Evolutionary conservation across 2,797 vertebrate species (phyloP).

Genomic region (Acridotheres tristis): DNA sequence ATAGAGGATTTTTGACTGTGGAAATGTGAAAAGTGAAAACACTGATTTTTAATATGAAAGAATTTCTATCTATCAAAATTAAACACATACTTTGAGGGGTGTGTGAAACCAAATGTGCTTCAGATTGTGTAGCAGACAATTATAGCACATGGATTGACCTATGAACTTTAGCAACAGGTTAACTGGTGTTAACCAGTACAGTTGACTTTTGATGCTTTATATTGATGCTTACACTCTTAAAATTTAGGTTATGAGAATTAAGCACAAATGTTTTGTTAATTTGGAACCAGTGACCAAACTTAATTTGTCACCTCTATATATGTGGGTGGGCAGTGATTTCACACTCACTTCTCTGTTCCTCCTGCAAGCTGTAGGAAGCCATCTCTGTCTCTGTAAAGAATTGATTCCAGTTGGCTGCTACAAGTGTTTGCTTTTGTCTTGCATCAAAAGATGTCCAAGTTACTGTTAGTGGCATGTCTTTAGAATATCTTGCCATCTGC

Average conservation of each 20-base stretch:
- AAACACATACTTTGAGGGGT: not conserved
- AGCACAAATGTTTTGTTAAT: not conserved
- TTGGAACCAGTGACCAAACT: not conserved
- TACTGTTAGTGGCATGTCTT: constrained; percentile 12
- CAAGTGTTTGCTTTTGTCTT: constrained; percentile 24
- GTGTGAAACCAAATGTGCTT: not conserved
- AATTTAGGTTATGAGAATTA: not conserved
- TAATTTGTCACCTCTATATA: not conserved
- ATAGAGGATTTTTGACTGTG: not conserved
- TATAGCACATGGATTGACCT: not conserved
- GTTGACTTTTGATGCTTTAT: not conserved
- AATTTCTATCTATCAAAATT: not conserved
- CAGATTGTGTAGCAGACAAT: not conserved
- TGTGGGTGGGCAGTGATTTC: constrained; percentile 5
- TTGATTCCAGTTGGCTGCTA: constrained; percentile 27
- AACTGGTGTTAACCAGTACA: not conserved
- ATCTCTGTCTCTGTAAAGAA: constrained; percentile 1
- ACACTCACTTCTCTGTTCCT: not conserved
- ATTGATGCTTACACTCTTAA: not conserved
- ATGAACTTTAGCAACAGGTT: not conserved
- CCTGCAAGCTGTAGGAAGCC: not conserved
- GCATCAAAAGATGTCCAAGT: not conserved
- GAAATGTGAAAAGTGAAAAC: not conserved
- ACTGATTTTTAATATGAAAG: not conserved
- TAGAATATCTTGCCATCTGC: constrained; percentile 26